Percentiles rank a stretch among this genome's conserved stretches.
Evolutionary conservation across 2,888 invertebrate species (phyloP).

Genomic region (Lamellibrachia satsuma): DNA sequence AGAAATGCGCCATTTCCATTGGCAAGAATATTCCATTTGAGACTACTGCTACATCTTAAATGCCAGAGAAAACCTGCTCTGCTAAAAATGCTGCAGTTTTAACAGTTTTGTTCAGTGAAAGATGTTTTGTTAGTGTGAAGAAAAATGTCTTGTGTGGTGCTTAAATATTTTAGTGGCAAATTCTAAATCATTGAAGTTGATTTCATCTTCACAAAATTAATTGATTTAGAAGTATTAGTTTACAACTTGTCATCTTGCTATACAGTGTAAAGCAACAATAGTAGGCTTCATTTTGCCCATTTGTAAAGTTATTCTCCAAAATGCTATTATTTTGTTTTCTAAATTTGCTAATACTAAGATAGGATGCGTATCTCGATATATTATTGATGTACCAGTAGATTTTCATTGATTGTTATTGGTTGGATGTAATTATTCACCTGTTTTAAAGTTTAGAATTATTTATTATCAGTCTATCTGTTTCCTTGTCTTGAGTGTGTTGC

Average conservation of each 20-base stretch:
- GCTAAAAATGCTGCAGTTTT: not conserved
- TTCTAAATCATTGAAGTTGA: not conserved
- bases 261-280: not conserved
- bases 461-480: slow-evolving; percentile 6
- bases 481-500: not conserved
- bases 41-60: not conserved
- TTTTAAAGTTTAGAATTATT: slow-evolving; percentile 4
- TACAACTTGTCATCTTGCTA: not conserved
- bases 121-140: not conserved
- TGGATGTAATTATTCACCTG: slow-evolving; percentile 3
- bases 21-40: not conserved
- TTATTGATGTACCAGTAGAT: not conserved
- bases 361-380: not conserved
- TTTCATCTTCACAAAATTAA: not conserved
- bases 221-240: not conserved
- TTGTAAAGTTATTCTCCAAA: not conserved
- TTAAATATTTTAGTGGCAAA: not conserved
- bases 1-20: not conserved
- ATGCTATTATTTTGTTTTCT: not conserved
- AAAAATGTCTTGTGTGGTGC: not conserved
- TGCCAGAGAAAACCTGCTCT: not conserved
- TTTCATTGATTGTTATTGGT: not conserved
- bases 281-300: not conserved
- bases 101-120: not conserved
- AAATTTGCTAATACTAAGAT: slow-evolving; percentile 3